phyloP scores from a whole-genome alignment of 2,888 invertebrate species.

The Drosophila fulvimacula region DNA sequence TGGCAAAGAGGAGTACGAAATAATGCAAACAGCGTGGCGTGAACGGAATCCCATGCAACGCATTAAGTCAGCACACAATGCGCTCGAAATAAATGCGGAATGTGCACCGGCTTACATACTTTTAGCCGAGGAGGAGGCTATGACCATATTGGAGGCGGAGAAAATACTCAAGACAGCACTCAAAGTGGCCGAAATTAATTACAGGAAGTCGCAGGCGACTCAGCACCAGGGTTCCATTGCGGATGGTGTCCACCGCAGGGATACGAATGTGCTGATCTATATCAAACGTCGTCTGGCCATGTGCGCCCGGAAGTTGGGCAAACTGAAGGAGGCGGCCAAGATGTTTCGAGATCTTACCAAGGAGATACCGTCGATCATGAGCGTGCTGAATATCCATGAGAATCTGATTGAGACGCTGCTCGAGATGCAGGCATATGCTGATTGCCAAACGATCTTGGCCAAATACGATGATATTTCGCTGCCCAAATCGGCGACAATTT shows the following conservation, averaged over 20 bases:
- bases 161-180: conserved; percentile 93
- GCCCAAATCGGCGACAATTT: conserved; percentile 97
- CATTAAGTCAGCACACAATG: conserved; percentile 95
- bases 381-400: conserved; percentile 96
- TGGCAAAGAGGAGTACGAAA: conserved; percentile 94
- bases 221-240: conserved; percentile 91
- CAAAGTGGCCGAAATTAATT: conserved; percentile 93
- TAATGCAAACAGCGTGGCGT: conserved; percentile 98
- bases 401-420: conserved; percentile 97
- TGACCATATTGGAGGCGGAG: conserved; percentile 95
- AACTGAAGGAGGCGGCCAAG: conserved; percentile 97
- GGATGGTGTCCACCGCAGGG: conserved; percentile 93
- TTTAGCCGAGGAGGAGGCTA: conserved; percentile 98
- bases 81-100: conserved; percentile 93
- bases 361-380: conserved; percentile 97
- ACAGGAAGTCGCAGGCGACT: conserved; percentile 90
- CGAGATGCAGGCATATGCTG: conserved; percentile 98
- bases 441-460: conserved; percentile 96
- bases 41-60: conserved; percentile 96
- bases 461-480: conserved; percentile 96
- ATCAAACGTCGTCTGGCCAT: conserved; percentile 97
- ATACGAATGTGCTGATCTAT: conserved; percentile 97
- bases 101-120: conserved; percentile 98
- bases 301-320: conserved; percentile 97
- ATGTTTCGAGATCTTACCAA: conserved; percentile 98